Evolutionary conservation across 1,140 invertebrate species (phyloP).

Genomic region (Elysia chlorotica): DNA sequence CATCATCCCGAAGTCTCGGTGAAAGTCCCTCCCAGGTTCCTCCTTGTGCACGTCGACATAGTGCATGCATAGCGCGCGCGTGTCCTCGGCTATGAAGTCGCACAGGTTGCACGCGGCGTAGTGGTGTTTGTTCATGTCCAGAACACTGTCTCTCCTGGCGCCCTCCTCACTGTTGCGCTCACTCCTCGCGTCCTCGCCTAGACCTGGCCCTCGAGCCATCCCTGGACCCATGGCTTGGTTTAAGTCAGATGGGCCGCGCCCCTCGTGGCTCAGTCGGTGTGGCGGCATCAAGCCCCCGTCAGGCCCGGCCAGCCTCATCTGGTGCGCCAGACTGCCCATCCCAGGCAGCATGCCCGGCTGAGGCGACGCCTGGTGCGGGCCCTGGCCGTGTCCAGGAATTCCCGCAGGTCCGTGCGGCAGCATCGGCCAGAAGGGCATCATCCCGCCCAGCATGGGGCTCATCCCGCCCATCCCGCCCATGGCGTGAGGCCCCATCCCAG

Average conservation of each 20-base stretch:
- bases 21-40: constrained; percentile 60
- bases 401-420: constrained; percentile 37
- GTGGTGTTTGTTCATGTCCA: no score
- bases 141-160: constrained; percentile 2
- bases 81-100: constrained; percentile 54
- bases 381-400: constrained; percentile 21
- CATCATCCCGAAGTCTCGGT: no score
- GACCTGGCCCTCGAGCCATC: background rate
- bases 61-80: constrained; percentile 60
- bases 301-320: no score
- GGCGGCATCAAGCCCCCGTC: no score
- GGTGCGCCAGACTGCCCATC: constrained; percentile 8
- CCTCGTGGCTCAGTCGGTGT: no score
- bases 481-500: no score
- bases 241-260: no score
- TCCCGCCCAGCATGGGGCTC: constrained; percentile 19
- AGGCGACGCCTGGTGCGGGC: no score
- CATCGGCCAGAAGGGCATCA: constrained; percentile 50
- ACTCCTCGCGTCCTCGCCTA: constrained; percentile 63
- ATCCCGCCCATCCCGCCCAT: no score
- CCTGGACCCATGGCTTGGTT: background rate
- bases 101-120: constrained; percentile 64
- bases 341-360: constrained; percentile 16
- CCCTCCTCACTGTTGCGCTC: background rate
- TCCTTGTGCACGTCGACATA: constrained; percentile 60